Conservation (phyloP, 2,888 invertebrate genomes). For the Lordiphosa fenestrarum region DNA sequence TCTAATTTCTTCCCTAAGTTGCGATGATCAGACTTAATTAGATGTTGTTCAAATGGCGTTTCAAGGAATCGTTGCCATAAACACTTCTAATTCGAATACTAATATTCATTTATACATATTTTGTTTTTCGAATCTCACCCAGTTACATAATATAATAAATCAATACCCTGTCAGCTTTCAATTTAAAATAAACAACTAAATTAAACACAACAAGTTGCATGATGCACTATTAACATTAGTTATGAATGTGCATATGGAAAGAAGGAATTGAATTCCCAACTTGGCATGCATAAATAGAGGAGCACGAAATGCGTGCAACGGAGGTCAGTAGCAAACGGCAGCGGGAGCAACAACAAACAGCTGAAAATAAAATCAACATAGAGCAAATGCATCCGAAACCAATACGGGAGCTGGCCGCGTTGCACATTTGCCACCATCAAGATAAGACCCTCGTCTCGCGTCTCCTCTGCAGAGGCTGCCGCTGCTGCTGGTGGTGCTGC, state of each 20-base stretch:
- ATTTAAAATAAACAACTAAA: too few species aligned
- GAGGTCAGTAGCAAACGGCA: conserved; percentile 20
- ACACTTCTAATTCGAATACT: too few species aligned
- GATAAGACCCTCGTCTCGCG: conserved; percentile 4
- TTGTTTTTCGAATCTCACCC: too few species aligned
- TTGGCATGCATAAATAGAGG: conserved; percentile 12
- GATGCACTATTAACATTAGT: conserved; percentile 19
- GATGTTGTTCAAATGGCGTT: too few species aligned
- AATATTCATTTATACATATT: too few species aligned
- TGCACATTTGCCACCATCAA: conserved; percentile 12
- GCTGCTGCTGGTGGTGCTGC: conserved; percentile 5
- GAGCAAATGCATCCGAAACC: conserved; percentile 10
- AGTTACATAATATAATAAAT: too few species aligned
- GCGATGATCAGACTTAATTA: too few species aligned
- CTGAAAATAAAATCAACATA: conserved; percentile 31
- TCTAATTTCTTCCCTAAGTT: too few species aligned
- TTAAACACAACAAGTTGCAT: too few species aligned
- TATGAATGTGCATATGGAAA: conserved; percentile 14
- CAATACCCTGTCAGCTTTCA: too few species aligned
- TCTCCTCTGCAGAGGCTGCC: background rate
- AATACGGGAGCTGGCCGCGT: conserved; percentile 12
- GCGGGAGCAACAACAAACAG: conserved; percentile 15
- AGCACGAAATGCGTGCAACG: conserved; percentile 5
- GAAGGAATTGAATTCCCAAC: conserved; percentile 14
- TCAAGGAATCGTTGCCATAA: too few species aligned